phyloP scores from a whole-genome alignment of 92 coral and sea anemone genomes.

The Virgularia gustaviana region DNA sequence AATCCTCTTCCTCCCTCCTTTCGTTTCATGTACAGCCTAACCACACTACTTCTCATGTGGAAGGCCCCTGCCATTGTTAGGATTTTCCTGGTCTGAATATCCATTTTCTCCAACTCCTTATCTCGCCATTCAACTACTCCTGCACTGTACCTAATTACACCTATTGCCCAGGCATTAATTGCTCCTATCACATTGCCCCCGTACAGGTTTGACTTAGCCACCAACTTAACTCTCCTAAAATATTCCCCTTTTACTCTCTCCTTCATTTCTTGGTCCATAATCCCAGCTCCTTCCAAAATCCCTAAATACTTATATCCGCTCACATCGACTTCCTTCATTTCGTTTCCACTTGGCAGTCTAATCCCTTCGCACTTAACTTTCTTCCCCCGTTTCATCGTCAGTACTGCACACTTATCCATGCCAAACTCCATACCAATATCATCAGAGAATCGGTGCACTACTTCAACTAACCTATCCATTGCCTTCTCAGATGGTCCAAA shows the following conservation, averaged over 20 bases:
- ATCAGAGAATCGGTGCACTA: conserved; percentile 27
- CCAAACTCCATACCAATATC: conserved; percentile 56
- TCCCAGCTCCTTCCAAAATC: conserved; percentile 7
- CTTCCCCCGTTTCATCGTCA: conserved; percentile 40
- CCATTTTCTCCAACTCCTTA: conserved; percentile 50
- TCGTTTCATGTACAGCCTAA: too few species aligned
- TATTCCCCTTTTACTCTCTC: conserved; percentile 34
- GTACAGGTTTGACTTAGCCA: conserved; percentile 35
- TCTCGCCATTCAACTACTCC: conserved; percentile 34
- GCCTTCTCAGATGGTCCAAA: conserved; percentile 27
- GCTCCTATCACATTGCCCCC: conserved; percentile 23
- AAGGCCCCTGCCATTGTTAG: too few species aligned
- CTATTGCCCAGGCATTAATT: conserved; percentile 41
- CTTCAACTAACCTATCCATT: conserved; percentile 13
- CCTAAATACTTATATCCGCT: conserved; percentile 46
- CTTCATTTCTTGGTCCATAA: conserved; percentile 30
- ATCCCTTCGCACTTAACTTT: conserved; percentile 22
- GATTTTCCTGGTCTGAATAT: conserved; percentile 14
- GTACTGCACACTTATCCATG: conserved; percentile 39
- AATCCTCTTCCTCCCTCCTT: too few species aligned
- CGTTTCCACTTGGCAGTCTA: conserved; percentile 17
- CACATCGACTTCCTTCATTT: conserved; percentile 18
- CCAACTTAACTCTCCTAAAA: conserved; percentile 31
- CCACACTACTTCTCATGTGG: too few species aligned
- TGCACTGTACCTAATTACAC: too few species aligned